phyloP scores from a whole-genome alignment of 2,113 vertebrate species.

The Phoenicopterus ruber region DNA sequence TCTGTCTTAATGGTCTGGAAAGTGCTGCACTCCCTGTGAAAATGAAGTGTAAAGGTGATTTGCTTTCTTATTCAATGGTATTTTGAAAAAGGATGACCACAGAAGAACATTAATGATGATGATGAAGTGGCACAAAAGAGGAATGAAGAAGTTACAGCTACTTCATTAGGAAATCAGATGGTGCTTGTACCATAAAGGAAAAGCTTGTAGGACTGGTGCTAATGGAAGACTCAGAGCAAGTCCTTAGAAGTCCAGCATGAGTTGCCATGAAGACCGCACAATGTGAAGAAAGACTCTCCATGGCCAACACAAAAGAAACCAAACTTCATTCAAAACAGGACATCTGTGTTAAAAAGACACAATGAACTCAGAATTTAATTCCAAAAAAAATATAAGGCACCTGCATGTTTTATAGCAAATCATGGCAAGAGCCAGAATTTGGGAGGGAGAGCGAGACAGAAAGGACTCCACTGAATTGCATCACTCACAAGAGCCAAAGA shows the following conservation, averaged over 20 bases:
- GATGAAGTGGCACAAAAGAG: background rate
- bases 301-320: background rate
- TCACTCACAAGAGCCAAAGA: background rate
- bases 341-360: background rate
- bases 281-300: background rate
- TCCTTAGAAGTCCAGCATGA: background rate
- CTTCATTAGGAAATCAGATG: background rate
- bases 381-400: background rate
- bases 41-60: conserved; percentile 39
- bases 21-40: background rate
- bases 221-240: background rate
- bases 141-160: background rate
- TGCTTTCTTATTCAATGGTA: background rate
- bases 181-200: background rate
- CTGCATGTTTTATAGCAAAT: background rate
- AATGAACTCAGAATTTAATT: background rate
- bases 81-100: conserved; percentile 7
- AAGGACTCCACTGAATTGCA: background rate
- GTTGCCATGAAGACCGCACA: background rate
- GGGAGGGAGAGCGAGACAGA: background rate
- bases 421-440: background rate
- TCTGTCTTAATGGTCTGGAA: conserved; percentile 28
- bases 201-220: background rate
- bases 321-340: background rate
- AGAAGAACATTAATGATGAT: background rate